Base-by-base conservation (phyloP, 2,888 invertebrate species). In the Ceriagrion tenellum region DNA sequence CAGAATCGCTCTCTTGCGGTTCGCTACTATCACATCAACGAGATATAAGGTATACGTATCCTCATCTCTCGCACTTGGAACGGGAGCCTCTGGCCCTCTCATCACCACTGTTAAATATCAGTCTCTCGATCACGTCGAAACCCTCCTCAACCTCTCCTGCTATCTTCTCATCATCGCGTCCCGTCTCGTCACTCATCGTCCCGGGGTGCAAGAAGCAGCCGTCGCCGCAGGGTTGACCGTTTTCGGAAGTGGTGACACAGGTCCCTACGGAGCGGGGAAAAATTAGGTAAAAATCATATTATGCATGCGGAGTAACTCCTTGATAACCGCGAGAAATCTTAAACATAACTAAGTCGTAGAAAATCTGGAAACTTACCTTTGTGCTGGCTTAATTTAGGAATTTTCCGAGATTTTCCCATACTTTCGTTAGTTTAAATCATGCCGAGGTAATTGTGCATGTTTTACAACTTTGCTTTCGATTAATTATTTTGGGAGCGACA, bases 181-280 rank as follows among this genome's bases (percentile, higher is more conserved):
- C 63, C 40, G 0, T 12, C 56, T 20, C 56, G 16, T 18, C 12
- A n/a, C 59, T 16, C 56, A 6, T 59, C 90, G 47, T 35, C 26
- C 88, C 47, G 40, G 4, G 40, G 40, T 47, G 23, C 47, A 18
- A 90, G n/a, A 56, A 59, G 90, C 90, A 88, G 47, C 88, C 88
- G 47, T 47, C 47, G 40, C 63, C 63, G 63, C 91, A 59, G n/a
- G n/a, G n/a, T n/a, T n/a, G n/a, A n/a, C n/a, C n/a, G 63, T 91
- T 90, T 91, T 91, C 35, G 91, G 35, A 26, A 56, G 90, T 23
- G 56, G 30, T 55, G 90, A 56, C 20, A 90, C 35, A n/a, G 56
- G 90, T 20, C 47, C 47, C 47, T 47, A 8, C 47, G 8, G 8
- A 47, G 47, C 47, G 47, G 47, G 8, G 8, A 47, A 47, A 8